Evolutionary conservation across 1,140 invertebrate species (phyloP), one percentile per base, ranked within the genome.

Genomic region (Maconellicoccus hirsutus): DNA sequence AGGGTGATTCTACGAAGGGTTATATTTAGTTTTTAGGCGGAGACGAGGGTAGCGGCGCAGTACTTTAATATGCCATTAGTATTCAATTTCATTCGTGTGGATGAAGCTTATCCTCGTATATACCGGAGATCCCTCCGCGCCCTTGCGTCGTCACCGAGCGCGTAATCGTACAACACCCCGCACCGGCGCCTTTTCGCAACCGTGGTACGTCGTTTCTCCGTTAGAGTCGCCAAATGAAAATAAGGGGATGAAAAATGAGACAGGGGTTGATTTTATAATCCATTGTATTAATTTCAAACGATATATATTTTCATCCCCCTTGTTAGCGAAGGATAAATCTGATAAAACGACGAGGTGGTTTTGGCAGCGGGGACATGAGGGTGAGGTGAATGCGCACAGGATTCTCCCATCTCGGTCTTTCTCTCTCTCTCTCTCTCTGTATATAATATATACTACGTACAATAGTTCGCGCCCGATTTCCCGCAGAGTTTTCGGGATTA

Each of bases 71-170:
- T 23, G 61, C 25, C 61, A 66, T 66, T 66, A 66, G 61, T 66
- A 66, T 66, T 66, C 61, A 66, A 66, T 66, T 66, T 66, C 61
- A 66, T 66, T 66, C 61, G 61, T 66, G 61, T 66, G 61, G 19
- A 66, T 66, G 61, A 66, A 66, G 22, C 61, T 66, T 25, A 25
- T 66, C 61, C 61, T 10, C 10, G 1, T 33, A 33, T 33, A 33
- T 33, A 33, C 29, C 29, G 29, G 29, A 3, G 29, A 33, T n/a
- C 52, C 52, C 52, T 12, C 29, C 29, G 29, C 4, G 29, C 29
- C 29, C 29, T 12, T 12, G 3, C 29, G 29, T 33, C 29, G 29
- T 33, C 4, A 6, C 29, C 29, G 4, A 6, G 29, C 12, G 29
- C 29, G 29, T 6, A 33, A 3, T 33, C 42, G 4, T 16, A 16